phyloP scores from a whole-genome alignment of 2,888 invertebrate species.

The Ectemnius lituratus region DNA sequence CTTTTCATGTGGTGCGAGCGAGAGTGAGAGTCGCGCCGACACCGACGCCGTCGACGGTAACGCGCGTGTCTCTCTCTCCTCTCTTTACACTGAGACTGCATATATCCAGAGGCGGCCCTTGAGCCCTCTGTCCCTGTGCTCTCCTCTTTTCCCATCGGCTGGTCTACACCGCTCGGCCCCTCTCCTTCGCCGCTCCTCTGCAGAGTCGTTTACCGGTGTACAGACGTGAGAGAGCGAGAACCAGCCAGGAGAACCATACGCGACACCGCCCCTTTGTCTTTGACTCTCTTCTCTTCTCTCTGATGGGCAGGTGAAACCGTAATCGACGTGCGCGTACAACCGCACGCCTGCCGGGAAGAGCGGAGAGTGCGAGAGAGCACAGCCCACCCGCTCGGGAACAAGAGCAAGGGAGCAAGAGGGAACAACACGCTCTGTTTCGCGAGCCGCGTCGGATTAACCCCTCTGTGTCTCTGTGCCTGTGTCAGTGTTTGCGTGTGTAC shows the following conservation, averaged over 20 bases:
- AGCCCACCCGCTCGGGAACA: neutral
- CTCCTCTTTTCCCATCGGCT: constrained; percentile 12
- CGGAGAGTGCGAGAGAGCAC: constrained; percentile 14
- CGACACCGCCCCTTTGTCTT: constrained; percentile 56
- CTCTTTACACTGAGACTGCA: neutral
- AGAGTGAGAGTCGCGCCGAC: neutral
- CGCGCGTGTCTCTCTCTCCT: neutral
- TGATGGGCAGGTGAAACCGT: constrained; percentile 55
- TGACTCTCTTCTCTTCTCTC: constrained; percentile 23
- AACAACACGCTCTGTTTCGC: neutral
- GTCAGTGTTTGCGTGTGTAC: no score
- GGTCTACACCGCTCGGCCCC: neutral
- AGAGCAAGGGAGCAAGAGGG: no score
- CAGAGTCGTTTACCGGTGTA: constrained; percentile 30
- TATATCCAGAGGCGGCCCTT: constrained; percentile 3
- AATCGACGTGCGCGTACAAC: constrained; percentile 28
- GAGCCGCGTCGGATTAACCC: constrained; percentile 41
- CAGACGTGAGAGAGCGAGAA: constrained; percentile 37
- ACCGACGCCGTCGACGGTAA: neutral
- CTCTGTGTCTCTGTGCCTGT: neutral
- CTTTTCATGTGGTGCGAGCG: constrained; percentile 2
- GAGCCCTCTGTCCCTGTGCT: neutral
- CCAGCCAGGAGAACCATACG: constrained; percentile 55
- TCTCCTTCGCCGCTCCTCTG: neutral
- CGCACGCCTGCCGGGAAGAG: constrained; percentile 16